Percentiles rank a stretch among this genome's conserved stretches.
phyloP scores from a whole-genome alignment of 2,797 vertebrate species.

The Calcarius lapponicus region DNA sequence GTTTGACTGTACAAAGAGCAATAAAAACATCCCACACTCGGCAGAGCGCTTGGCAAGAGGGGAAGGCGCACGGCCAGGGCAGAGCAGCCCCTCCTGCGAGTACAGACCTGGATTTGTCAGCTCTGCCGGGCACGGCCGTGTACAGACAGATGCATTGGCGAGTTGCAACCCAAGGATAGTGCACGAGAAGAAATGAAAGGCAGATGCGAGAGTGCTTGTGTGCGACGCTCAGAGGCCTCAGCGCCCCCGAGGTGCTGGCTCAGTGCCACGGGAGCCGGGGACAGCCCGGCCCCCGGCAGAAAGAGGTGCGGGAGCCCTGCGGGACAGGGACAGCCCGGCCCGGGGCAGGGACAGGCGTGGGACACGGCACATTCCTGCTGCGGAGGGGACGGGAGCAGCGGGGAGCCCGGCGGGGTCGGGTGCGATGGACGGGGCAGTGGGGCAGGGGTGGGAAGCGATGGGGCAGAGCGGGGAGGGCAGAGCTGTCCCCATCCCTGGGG shows the following conservation, averaged over 20 bases:
- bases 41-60: neutral
- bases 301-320: neutral
- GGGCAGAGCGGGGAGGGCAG: slow-evolving; percentile 2
- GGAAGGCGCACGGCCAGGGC: neutral
- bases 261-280: neutral
- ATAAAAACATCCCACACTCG: slow-evolving; percentile 38
- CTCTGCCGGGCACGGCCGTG: slow-evolving; percentile 17
- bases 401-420: neutral
- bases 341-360: neutral
- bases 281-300: neutral
- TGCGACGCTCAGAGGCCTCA: neutral
- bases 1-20: slow-evolving; percentile 49
- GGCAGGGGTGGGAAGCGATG: neutral
- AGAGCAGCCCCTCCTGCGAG: slow-evolving; percentile 6
- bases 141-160: slow-evolving; percentile 62
- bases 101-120: slow-evolving; percentile 12
- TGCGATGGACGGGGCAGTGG: neutral
- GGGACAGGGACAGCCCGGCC: neutral
- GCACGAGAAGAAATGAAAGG: slow-evolving; percentile 53
- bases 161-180: slow-evolving; percentile 57
- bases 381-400: neutral
- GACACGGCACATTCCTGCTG: slow-evolving; percentile 21
- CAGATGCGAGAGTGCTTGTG: neutral
- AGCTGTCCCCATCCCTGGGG: neutral
- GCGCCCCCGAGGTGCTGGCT: neutral